Conservation (phyloP, 2,797 vertebrate species). For the Pseudochromis fuscus region DNA sequence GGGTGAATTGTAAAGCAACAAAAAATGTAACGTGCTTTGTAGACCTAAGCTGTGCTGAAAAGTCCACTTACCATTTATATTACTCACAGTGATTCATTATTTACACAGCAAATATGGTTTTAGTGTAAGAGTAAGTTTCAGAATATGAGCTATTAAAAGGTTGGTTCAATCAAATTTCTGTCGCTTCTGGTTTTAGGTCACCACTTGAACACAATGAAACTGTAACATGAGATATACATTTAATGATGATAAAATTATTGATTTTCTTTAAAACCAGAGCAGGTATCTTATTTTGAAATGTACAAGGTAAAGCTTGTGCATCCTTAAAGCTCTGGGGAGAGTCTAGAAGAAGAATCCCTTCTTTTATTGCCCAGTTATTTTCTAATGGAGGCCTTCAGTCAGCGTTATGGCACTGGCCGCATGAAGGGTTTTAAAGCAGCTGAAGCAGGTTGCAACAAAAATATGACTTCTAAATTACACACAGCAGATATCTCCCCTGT, state of each 20-base stretch:
- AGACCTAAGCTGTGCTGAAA: no score
- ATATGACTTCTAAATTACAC: slow-evolving; percentile 9
- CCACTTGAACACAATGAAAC: no score
- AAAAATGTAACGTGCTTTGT: no score
- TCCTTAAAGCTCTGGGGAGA: neutral
- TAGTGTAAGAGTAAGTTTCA: no score
- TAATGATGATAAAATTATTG: no score
- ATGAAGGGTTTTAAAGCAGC: slow-evolving; percentile 18
- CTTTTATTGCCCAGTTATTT: slow-evolving; percentile 19
- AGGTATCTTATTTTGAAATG: neutral
- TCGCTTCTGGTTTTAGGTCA: no score
- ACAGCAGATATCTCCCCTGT: slow-evolving; percentile 25
- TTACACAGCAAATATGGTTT: neutral
- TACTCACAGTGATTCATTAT: neutral
- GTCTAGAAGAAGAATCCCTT: neutral
- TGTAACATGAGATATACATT: no score
- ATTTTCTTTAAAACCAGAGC: neutral
- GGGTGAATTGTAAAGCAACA: no score
- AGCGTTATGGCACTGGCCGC: slow-evolving; percentile 1
- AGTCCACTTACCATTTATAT: no score
- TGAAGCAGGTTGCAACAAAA: slow-evolving; percentile 10
- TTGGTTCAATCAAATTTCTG: no score
- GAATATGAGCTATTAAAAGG: no score
- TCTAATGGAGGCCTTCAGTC: slow-evolving; percentile 24
- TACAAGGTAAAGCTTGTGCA: neutral